Conservation (phyloP, 2,113 vertebrate genomes). For the Xenopus borealis region DNA sequence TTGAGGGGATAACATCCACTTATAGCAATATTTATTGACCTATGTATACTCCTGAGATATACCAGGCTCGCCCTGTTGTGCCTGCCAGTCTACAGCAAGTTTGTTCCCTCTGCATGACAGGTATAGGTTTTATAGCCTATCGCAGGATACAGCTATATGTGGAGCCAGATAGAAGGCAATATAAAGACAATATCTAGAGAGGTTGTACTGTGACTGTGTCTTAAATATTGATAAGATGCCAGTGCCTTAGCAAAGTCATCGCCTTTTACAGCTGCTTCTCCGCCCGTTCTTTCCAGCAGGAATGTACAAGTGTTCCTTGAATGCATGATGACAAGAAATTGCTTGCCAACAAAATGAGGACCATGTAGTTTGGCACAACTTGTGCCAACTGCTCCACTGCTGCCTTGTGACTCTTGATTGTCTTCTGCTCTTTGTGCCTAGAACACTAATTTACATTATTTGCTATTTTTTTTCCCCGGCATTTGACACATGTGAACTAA, state of each 20-base stretch:
- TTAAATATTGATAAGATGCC: neutral
- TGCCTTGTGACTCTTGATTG: slow-evolving; percentile 14
- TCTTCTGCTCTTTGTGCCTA: slow-evolving; percentile 23
- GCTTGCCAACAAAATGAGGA: neutral
- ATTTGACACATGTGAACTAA: too few species aligned
- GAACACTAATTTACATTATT: slow-evolving; percentile 22
- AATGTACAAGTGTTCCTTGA: neutral
- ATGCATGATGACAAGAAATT: neutral
- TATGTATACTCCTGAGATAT: neutral
- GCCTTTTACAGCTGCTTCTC: slow-evolving; percentile 20
- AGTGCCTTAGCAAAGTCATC: slow-evolving; percentile 39
- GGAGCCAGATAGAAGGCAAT: neutral
- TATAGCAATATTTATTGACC: neutral
- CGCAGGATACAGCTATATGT: too few species aligned
- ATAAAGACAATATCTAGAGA: neutral
- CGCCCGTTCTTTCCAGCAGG: neutral
- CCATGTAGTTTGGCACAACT: slow-evolving; percentile 11
- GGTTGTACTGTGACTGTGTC: neutral
- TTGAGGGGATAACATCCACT: neutral
- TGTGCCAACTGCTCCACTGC: slow-evolving; percentile 24
- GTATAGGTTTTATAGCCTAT: slow-evolving; percentile 1
- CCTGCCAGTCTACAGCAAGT: slow-evolving; percentile 1
- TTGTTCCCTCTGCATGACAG: slow-evolving; percentile 2
- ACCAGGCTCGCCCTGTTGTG: slow-evolving; percentile 1
- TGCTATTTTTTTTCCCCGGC: neutral